A percentile compares a stretch with the other conserved stretches of the same genome.
These are phyloP conservation scores for Hydroisotoma schaefferi DNA, from an alignment of 2,888 invertebrate species.

Conservation along the genomic window DNA sequence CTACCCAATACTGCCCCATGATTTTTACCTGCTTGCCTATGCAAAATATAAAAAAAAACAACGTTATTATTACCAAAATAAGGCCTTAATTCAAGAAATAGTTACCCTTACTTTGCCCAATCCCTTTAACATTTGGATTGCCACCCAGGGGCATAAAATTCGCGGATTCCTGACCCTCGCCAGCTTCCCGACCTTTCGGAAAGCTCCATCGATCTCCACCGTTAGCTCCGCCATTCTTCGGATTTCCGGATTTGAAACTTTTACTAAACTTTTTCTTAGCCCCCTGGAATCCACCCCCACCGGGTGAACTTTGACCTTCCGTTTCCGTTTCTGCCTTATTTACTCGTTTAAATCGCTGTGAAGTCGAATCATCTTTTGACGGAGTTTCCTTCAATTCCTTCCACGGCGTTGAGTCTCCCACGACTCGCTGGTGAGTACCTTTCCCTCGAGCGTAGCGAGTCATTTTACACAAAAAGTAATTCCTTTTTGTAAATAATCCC, in stretches of 20 bases:
- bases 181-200: too few species aligned
- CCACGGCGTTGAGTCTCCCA: conserved; percentile 71
- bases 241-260: background rate
- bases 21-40: conserved; percentile 52
- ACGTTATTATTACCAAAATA: too few species aligned
- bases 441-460: conserved; percentile 71
- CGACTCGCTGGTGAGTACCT: conserved; percentile 67
- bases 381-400: conserved; percentile 57
- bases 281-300: background rate
- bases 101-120: conserved; percentile 39
- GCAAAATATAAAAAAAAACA: too few species aligned
- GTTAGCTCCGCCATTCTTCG: background rate
- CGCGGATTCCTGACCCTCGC: conserved; percentile 53
- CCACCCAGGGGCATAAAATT: conserved; percentile 30
- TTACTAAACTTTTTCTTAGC: background rate
- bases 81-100: too few species aligned
- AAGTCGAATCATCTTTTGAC: conserved; percentile 21
- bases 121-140: conserved; percentile 24
- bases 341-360: too few species aligned
- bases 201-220: background rate
- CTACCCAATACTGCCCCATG: conserved; percentile 69
- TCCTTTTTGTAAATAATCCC: too few species aligned
- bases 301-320: background rate
- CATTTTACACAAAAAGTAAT: too few species aligned
- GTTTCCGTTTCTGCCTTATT: background rate